phyloP scores from a whole-genome alignment of 2,113 vertebrate species.

The Psammodynastes pulverulentus region DNA sequence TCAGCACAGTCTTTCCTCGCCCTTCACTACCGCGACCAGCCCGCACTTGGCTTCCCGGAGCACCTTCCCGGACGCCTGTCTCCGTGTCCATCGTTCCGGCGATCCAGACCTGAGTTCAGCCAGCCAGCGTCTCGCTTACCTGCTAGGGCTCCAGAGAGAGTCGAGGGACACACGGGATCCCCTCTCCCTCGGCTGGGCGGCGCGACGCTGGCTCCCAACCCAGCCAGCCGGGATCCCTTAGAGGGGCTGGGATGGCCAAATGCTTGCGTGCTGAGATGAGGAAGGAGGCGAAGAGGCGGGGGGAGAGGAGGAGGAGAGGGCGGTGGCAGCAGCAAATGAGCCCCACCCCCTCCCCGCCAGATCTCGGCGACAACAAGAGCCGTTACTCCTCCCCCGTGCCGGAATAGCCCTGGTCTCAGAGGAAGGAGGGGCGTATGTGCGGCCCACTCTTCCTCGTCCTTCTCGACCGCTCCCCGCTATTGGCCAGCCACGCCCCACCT shows the following conservation, averaged over 20 bases:
- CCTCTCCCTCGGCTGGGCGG: not conserved
- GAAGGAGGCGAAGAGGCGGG: conserved; percentile 24
- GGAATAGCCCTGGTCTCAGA: not conserved
- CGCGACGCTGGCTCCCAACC: not conserved
- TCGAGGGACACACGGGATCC: not conserved
- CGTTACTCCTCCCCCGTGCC: not conserved
- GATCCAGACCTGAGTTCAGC: not conserved
- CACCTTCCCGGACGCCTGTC: not conserved
- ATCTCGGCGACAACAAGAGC: conserved; percentile 20
- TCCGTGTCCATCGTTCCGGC: no score
- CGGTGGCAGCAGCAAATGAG: conserved; percentile 14
- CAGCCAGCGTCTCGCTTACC: not conserved
- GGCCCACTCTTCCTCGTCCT: not conserved
- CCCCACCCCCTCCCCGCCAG: conserved; percentile 35
- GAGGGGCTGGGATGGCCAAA: conserved; percentile 31
- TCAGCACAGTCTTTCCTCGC: not conserved
- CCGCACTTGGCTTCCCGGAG: not conserved
- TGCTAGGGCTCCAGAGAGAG: not conserved
- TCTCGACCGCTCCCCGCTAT: conserved; percentile 4
- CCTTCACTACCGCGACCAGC: not conserved
- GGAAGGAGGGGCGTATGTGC: not conserved
- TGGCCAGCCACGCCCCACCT: conserved; percentile 28
- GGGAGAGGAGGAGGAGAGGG: conserved; percentile 12
- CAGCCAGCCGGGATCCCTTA: conserved; percentile 24
- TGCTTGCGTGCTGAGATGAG: conserved; percentile 9